Percentiles rank a stretch among this genome's conserved stretches.
Conservation (phyloP, 2,888 invertebrate species). For the Teleogryllus oceanicus region DNA sequence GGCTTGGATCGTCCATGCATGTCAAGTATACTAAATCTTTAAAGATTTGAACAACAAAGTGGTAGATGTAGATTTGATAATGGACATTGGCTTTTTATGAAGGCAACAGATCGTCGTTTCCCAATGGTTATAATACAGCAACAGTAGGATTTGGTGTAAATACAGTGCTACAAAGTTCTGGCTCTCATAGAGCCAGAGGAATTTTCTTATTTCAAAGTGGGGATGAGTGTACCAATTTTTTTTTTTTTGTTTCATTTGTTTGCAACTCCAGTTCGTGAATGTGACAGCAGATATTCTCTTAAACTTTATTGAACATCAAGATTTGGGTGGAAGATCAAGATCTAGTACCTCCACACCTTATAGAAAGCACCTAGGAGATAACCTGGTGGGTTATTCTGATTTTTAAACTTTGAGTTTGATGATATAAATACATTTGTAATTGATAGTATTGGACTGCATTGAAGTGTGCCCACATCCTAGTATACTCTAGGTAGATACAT, state of each 20-base stretch:
- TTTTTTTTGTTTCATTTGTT: slow-evolving; percentile 80
- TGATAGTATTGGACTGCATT: no score
- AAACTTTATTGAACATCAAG: slow-evolving; percentile 64
- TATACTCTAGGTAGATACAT: no score
- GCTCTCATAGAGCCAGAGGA: no score
- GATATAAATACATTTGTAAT: no score
- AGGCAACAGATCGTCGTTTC: slow-evolving; percentile 94
- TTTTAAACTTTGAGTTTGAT: no score
- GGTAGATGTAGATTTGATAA: slow-evolving; percentile 83
- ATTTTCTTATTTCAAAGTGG: neutral
- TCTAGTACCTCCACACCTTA: slow-evolving; percentile 70
- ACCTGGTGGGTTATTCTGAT: neutral
- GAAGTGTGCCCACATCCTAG: no score
- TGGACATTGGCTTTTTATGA: slow-evolving; percentile 86
- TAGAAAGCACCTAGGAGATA: slow-evolving; percentile 47
- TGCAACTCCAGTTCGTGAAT: slow-evolving; percentile 69
- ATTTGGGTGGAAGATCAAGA: slow-evolving; percentile 59
- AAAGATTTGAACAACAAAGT: slow-evolving; percentile 86
- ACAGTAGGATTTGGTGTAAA: slow-evolving; percentile 50
- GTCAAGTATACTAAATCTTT: slow-evolving; percentile 74
- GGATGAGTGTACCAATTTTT: slow-evolving; percentile 38
- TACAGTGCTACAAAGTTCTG: neutral
- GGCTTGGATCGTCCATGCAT: slow-evolving; percentile 66
- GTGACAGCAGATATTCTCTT: slow-evolving; percentile 80
- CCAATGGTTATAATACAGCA: slow-evolving; percentile 86